Evolutionary conservation across 2,888 invertebrate genomes (phyloP), one percentile per base, ranked within the genome.

Genomic region (Vandiemenella viatica): DNA sequence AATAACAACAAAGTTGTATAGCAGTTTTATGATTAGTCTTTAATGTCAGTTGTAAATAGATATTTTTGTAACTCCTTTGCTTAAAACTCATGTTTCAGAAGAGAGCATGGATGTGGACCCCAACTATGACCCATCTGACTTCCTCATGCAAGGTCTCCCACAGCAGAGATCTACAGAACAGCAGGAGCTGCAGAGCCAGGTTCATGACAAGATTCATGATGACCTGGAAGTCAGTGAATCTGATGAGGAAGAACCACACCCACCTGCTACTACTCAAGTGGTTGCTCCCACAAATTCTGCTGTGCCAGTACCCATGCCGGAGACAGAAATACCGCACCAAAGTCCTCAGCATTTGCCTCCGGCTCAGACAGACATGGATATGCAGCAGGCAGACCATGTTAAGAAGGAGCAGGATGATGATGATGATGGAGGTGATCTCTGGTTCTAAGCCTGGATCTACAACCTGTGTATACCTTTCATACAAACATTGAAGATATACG

Each of bases 121-220:
- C 0, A 83, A 80, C 60, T 90, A 90, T 65, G 89, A 90, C 67
- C 86, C 88, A 0, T 84, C 87, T 0, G 89, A 87, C 65, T 86
- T 90, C 63, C 69, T 88, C 45, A 71, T 82, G 65, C 73, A 75
- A 16, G 71, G 70, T 22, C 62, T 74, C 38, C 63, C 66, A 23
- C 62, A 54, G 37, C 50, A 56, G 32, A 41, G 56, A 20, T 49
- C 50, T 41, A 8, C 42, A n/a, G 19, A 42, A 13, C 32, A 32
- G 32, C 67, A 41, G 65, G 19, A 42, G 10, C 32, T 13, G 32
- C 67, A 41, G 65, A 68, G 55, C 58, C 64, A 45, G 67, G 70
- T 10, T 42, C 50, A 47, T 43, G 71, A 70, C 53, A 80, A 77
- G 58, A 83, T 83, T 46, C 77, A 80, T 57, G 80, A 80, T 51